Conservation (phyloP, 1,140 invertebrate species). For the Macrobrachium nipponense region DNA sequence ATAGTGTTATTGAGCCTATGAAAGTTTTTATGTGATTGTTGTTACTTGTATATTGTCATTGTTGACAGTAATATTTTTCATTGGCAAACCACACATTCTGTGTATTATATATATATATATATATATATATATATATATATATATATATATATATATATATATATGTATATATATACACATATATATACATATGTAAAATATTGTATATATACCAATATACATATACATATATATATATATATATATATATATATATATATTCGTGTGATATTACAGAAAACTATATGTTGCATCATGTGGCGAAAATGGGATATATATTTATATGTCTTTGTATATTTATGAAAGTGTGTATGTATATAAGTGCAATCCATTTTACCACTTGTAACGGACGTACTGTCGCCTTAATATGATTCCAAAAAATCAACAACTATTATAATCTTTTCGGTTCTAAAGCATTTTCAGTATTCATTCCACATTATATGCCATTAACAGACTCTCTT, state of each 20-base stretch:
- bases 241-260: background rate
- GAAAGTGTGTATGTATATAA: conserved; percentile 4
- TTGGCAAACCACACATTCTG: too few species aligned
- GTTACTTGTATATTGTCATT: too few species aligned
- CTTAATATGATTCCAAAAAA: too few species aligned
- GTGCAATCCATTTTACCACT: background rate
- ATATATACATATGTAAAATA: background rate
- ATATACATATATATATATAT: conserved; percentile 20
- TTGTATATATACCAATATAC: background rate
- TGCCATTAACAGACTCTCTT: too few species aligned
- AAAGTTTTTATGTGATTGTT: too few species aligned
- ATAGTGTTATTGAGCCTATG: too few species aligned
- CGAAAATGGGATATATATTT: background rate
- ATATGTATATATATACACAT: conserved; percentile 11
- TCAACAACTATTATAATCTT: too few species aligned
- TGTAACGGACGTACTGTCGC: too few species aligned
- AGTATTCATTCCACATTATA: too few species aligned
- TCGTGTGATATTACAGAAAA: background rate
- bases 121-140: background rate
- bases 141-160: background rate
- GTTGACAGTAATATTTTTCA: too few species aligned
- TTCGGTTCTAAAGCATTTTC: too few species aligned
- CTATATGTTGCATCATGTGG: background rate
- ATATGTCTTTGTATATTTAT: background rate
- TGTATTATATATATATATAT: conserved; percentile 1